Percentiles rank a stretch among this genome's conserved stretches.
phyloP scores from a whole-genome alignment of 2,888 invertebrate genomes.

The Hybos culiciformis region DNA sequence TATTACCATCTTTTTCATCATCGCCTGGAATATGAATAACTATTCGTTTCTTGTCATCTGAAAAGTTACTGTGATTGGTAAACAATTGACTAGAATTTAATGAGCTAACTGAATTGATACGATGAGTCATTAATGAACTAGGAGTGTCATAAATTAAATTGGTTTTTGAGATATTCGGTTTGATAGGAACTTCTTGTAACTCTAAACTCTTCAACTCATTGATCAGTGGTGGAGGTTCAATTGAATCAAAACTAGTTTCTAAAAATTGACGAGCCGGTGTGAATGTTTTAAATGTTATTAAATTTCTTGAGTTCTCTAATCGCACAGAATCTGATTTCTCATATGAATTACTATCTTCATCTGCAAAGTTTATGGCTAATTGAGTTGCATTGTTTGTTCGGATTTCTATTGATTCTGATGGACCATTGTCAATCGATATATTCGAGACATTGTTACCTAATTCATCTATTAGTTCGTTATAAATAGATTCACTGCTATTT shows the following conservation, averaged over 20 bases:
- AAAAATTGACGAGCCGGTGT: constrained; percentile 16
- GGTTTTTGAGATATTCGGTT: constrained; percentile 17
- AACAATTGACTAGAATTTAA: constrained; percentile 5
- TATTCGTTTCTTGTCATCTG: constrained; percentile 18
- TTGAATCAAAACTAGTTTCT: constrained; percentile 20
- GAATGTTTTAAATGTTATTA: constrained; percentile 20
- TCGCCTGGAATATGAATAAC: constrained; percentile 18
- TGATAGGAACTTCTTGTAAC: too few species aligned
- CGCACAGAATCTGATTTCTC: constrained; percentile 18
- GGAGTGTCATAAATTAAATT: constrained; percentile 18
- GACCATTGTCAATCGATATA: constrained; percentile 11
- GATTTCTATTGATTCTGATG: neutral
- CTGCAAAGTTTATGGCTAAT: constrained; percentile 4
- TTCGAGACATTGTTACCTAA: constrained; percentile 12
- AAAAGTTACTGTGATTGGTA: constrained; percentile 7
- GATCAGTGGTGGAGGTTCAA: constrained; percentile 8
- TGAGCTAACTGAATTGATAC: neutral
- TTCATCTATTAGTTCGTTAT: constrained; percentile 14
- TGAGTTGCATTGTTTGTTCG: neutral
- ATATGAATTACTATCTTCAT: constrained; percentile 15
- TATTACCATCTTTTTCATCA: constrained; percentile 6
- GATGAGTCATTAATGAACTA: constrained; percentile 7
- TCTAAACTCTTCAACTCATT: constrained; percentile 10
- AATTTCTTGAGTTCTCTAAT: constrained; percentile 13
- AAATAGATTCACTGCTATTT: constrained; percentile 17